Conservation (phyloP, 1,140 invertebrate species). For the Drosophila repleta region DNA sequence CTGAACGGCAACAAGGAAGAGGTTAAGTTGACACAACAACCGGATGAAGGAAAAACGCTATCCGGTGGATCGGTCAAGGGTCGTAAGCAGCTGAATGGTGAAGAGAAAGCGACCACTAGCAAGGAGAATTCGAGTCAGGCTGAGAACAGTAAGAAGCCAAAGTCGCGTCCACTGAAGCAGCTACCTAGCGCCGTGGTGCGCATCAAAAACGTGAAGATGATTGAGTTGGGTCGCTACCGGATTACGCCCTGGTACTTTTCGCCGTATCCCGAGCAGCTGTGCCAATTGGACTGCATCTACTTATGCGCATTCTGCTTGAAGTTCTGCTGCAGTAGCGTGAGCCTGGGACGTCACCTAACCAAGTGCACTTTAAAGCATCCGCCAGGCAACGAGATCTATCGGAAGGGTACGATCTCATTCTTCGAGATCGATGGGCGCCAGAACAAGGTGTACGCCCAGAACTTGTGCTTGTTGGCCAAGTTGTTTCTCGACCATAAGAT, state of each 20-base stretch:
- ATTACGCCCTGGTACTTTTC: slow-evolving; percentile 99
- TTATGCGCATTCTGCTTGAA: slow-evolving; percentile 99
- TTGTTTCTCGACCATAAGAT: slow-evolving; percentile 98
- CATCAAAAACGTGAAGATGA: slow-evolving; percentile 98
- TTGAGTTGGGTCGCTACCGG: slow-evolving; percentile 97
- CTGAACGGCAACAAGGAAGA: background rate
- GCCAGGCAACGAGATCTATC: slow-evolving; percentile 95
- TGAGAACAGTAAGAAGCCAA: background rate
- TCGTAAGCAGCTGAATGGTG: background rate
- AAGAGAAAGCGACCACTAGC: background rate
- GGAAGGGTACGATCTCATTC: slow-evolving; percentile 93
- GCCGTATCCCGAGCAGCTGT: slow-evolving; percentile 98
- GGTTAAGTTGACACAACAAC: background rate
- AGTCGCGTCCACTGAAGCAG: slow-evolving; percentile 71
- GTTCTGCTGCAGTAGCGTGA: slow-evolving; percentile 97
- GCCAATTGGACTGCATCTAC: slow-evolving; percentile 96
- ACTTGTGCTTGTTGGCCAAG: slow-evolving; percentile 97
- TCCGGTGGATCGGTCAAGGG: too few relatives aligned
- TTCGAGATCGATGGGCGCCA: slow-evolving; percentile 96
- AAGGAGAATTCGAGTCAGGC: background rate
- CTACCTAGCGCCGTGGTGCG: slow-evolving; percentile 86
- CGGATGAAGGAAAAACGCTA: too few relatives aligned
- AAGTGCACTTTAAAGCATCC: slow-evolving; percentile 94
- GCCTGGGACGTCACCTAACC: slow-evolving; percentile 88
- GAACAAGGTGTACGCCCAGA: slow-evolving; percentile 97